Base-by-base conservation (phyloP, 1,140 invertebrate species). In the Linepithema humile region DNA sequence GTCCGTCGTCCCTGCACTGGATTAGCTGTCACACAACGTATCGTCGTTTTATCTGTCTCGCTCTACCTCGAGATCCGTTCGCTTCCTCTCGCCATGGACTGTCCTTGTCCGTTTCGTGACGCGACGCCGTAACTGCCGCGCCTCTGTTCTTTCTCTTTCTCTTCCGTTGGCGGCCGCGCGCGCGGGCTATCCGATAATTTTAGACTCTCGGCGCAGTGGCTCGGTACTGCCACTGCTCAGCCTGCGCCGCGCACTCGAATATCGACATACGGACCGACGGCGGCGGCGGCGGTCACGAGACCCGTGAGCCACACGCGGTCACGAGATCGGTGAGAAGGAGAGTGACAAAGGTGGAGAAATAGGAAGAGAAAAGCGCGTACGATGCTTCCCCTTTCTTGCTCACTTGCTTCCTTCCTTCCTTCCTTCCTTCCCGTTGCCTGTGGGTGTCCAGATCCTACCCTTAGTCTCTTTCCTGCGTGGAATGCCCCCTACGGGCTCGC, bases 141-240 rank as follows among this genome's bases (percentile, higher is more conserved):
- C 95, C 94, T 15, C 95, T 94, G 75, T 95, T 95, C 83, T 96
- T 95, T 12, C 95, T 94, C 35, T 95, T 94, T 70, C 92, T 93
- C 10, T 89, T 55, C 57, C 53, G 50, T 17, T 10, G 35, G 17
- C 9, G 7, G 26, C 55, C 85, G 74, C 32, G 75, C 74, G 57
- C 73, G 48, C 62, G 86, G 86, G 89, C 85, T 85, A 78, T 72
- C 92, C 90, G 92, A 93, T 93, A 93, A 93, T 92, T 93, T 93
- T 93, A 93, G 92, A 93, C 87, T 92, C 91, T 89, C 91, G 91
- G 90, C 91, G 90, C 90, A 91, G 90, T 89, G 86, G 88, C 91
- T 92, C 86, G 83, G 64, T 80, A 86, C 87, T 86, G 88, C 92
- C 87, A 91, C 87, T 93, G 93, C 93, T 92, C 92, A 91, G 86